Conservation (phyloP, 1,140 invertebrate genomes). For the Acyrthosiphon pisum region DNA sequence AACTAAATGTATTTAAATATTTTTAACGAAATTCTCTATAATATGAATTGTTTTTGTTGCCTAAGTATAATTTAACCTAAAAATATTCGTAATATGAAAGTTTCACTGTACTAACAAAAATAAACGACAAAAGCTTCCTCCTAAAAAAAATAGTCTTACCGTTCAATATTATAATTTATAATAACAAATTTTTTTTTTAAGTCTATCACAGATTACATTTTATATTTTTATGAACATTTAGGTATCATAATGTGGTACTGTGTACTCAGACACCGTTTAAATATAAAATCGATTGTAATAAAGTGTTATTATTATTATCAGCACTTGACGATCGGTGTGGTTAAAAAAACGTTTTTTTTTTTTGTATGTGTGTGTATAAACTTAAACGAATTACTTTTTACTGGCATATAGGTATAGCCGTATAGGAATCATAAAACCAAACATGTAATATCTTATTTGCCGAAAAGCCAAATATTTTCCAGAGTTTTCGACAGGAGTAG, state of each 20-base stretch:
- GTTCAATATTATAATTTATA: too few species aligned
- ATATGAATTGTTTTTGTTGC: too few species aligned
- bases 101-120: too few species aligned
- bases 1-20: too few species aligned
- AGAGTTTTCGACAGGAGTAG: not conserved
- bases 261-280: not conserved
- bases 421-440: not conserved
- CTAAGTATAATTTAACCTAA: too few species aligned
- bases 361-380: not conserved
- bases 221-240: too few species aligned
- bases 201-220: not conserved
- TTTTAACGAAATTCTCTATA: too few species aligned
- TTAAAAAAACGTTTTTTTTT: not conserved
- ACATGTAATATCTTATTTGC: not conserved
- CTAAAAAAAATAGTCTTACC: too few species aligned
- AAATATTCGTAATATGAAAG: too few species aligned
- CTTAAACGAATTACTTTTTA: not conserved
- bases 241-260: not conserved
- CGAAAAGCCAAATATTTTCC: not conserved
- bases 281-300: not conserved
- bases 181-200: too few species aligned
- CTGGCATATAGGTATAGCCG: not conserved
- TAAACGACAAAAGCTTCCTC: too few species aligned
- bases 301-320: not conserved
- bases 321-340: not conserved